phyloP scores from a whole-genome alignment of 2,888 invertebrate genomes.

The Venustoraphidia nigricollis region DNA sequence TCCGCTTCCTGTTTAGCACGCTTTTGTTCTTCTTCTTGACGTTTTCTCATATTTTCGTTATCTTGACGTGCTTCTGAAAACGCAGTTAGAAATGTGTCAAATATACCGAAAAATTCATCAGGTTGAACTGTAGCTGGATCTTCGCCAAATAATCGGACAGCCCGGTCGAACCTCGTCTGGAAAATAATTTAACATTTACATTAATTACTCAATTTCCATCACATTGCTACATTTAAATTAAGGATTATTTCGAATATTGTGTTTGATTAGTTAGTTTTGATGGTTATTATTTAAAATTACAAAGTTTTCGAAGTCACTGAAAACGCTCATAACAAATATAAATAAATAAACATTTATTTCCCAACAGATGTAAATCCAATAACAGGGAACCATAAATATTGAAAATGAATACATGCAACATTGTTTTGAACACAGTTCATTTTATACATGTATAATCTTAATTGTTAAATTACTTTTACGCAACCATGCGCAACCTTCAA shows the following conservation, averaged over 20 bases:
- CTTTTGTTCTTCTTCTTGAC: conserved; percentile 81
- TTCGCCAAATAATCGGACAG: conserved; percentile 80
- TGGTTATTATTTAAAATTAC: too few relatives aligned
- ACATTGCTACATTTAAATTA: not conserved
- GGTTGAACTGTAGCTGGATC: conserved; percentile 73
- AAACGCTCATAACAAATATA: too few relatives aligned
- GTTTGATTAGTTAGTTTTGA: not conserved
- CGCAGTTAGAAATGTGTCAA: conserved; percentile 73
- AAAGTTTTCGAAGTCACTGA: too few relatives aligned
- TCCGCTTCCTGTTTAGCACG: conserved; percentile 79
- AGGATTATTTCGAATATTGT: not conserved
- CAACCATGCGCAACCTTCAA: too few relatives aligned
- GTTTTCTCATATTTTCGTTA: conserved; percentile 68
- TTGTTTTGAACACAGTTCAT: too few relatives aligned
- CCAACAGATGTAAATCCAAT: too few relatives aligned
- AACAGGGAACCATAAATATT: too few relatives aligned
- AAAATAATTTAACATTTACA: conserved; percentile 8
- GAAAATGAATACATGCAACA: too few relatives aligned
- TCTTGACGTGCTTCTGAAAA: conserved; percentile 75
- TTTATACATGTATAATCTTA: too few relatives aligned
- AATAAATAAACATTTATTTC: too few relatives aligned
- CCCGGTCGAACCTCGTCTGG: conserved; percentile 60
- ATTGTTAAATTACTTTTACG: too few relatives aligned
- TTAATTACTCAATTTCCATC: not conserved
- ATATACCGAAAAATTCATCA: conserved; percentile 85